These are phyloP conservation scores for Morus bassanus DNA, from an alignment of 2,797 vertebrate species.

Conservation along the genomic window DNA sequence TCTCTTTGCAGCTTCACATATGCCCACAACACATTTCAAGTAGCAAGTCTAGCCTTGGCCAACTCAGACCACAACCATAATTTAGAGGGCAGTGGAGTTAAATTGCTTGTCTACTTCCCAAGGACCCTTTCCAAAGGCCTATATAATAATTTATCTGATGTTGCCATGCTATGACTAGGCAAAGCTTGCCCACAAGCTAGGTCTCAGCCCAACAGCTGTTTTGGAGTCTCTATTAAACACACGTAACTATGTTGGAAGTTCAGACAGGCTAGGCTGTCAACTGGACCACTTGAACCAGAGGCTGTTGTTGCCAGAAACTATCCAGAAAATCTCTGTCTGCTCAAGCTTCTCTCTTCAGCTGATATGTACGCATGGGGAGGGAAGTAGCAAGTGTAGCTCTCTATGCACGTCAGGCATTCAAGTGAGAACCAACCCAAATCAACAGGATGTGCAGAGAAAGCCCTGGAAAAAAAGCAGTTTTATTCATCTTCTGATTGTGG, in stretches of 20 bases:
- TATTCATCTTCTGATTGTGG: not conserved
- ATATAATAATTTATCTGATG: not conserved
- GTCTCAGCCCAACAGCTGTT: not conserved
- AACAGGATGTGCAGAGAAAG: not conserved
- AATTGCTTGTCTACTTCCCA: not conserved
- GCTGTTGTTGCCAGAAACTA: not conserved
- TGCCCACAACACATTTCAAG: not conserved
- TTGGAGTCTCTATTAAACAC: not conserved
- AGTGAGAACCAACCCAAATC: not conserved
- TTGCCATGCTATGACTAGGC: fast-evolving
- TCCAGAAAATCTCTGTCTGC: not conserved
- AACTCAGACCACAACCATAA: not conserved
- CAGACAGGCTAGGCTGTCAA: not conserved
- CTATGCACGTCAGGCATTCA: not conserved
- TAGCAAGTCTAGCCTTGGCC: not conserved
- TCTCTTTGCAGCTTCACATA: not conserved
- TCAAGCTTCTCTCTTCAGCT: not conserved
- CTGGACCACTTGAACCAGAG: not conserved
- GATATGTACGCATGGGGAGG: fast-evolving
- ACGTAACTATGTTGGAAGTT: not conserved
- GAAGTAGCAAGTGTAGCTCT: not conserved
- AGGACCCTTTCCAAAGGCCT: not conserved
- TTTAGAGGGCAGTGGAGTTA: not conserved
- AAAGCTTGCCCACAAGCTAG: not conserved
- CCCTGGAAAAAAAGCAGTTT: not conserved